Evolutionary conservation across 2,797 vertebrate genomes (phyloP).

Genomic region (Alosa sapidissima): DNA sequence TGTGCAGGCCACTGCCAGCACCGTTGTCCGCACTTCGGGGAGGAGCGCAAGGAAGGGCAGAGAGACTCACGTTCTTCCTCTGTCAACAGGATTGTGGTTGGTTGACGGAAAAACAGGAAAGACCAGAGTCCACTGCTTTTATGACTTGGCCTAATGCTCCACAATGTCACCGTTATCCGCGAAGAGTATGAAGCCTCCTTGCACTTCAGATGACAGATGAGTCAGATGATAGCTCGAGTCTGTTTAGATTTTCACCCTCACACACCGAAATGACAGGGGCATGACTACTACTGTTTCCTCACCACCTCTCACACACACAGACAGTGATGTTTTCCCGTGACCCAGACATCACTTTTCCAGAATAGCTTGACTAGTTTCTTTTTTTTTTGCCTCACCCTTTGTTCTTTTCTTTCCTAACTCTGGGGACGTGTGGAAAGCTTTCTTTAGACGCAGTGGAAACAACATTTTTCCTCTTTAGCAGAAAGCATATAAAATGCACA

Average conservation of each 20-base stretch:
- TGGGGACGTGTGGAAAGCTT: constrained; percentile 33
- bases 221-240: background rate
- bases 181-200: background rate
- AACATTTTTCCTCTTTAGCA: constrained; percentile 36
- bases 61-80: background rate
- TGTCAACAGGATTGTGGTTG: background rate
- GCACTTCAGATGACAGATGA: background rate
- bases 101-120: background rate
- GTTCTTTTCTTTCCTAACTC: constrained; percentile 36
- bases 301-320: background rate
- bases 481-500: constrained; percentile 5
- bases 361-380: background rate
- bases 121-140: background rate
- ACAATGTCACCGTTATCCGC: background rate
- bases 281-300: background rate
- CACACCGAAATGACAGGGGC: background rate
- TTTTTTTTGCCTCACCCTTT: constrained; percentile 2
- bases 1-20: background rate
- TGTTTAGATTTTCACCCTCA: background rate
- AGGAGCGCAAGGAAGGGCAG: background rate
- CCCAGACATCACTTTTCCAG: constrained; percentile 7
- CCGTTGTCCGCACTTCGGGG: background rate
- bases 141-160: background rate
- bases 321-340: background rate
- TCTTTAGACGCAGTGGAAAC: constrained; percentile 32